Percentiles rank a stretch among this genome's conserved stretches.
Evolutionary conservation across 2,888 invertebrate genomes (phyloP).

Genomic region (Drosophila quinaria): DNA sequence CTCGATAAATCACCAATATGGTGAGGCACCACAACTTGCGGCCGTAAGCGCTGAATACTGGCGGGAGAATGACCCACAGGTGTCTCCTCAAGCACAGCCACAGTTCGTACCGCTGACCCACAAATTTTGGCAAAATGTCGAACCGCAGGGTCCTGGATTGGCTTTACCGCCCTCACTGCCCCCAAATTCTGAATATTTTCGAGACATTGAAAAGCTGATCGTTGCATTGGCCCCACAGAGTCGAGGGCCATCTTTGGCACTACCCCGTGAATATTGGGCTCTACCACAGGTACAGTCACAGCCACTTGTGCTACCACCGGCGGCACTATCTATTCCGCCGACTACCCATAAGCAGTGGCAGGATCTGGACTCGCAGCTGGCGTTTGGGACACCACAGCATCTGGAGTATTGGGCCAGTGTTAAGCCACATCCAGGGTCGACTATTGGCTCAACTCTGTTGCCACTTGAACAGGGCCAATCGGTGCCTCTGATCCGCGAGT

Average conservation of each 20-base stretch:
- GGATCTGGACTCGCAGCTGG: background rate
- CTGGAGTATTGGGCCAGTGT: background rate
- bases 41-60: background rate
- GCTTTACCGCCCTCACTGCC: background rate
- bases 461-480: background rate
- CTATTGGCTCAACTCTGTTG: background rate
- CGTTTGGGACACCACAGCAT: background rate
- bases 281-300: background rate
- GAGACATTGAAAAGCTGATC: background rate
- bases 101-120: background rate
- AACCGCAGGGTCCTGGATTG: background rate
- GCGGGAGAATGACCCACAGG: background rate
- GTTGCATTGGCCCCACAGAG: background rate
- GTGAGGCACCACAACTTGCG: background rate
- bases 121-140: background rate
- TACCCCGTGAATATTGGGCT: conserved; percentile 3
- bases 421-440: background rate
- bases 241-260: background rate
- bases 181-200: background rate
- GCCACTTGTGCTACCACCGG: background rate
- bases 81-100: background rate
- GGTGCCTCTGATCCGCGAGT: background rate
- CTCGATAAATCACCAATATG: background rate
- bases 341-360: background rate
- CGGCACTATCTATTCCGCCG: background rate